Base-by-base conservation (phyloP, 64 coral and sea anemone genomes). In the Trachythela sp. region DNA sequence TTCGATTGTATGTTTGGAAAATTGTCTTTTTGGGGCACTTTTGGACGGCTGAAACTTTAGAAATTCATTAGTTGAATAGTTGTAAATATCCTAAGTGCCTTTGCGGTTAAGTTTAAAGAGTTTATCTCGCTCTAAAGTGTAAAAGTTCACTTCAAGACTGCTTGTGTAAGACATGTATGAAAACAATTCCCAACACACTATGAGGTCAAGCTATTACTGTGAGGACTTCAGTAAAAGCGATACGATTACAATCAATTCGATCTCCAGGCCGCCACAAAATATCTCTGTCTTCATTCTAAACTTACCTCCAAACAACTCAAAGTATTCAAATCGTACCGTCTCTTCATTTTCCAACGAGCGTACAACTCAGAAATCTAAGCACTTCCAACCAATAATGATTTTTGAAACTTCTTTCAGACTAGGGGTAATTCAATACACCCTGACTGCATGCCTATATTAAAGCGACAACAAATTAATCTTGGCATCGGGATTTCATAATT, bases 391-490 rank as follows among this genome's bases (percentile, higher is more conserved):
- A 64, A n/a, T 26, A 64, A 64, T 64, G 56, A 64, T 64, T 64
- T 64, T 64, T 7, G 11, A 80, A 80, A 80, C 75, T 80, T 80
- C 75, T 80, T 80, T 39, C 42, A 64, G 75, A 37, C 56, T 64
- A 15, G 27, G 30, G 18, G 75, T 80, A 80, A 80, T 80, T 80
- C 37, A 80, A 80, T 80, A 80, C 34, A 18, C 33, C 20, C 75
- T 9, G 31, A 31, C 8, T 27, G 20, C 18, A 64, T 80, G 33
- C 30, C 75, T 80, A 22, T 80, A 35, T 80, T 13, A 35, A 80
- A 80, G 30, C 31, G 33, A 34, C 75, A 36, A 36, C 75, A 80
- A 36, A 80, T n/a, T 37, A 35, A 29, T 18, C 37, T n/a, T 29
- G 30, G 10, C 75, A 9, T 80, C 37, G 75, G 1, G 31, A 20